Evolutionary conservation across 35 echinoderm and acorn worm species (phyloP), one percentile per base, ranked within the genome.

Genomic region (Lytechinus variegatus): DNA sequence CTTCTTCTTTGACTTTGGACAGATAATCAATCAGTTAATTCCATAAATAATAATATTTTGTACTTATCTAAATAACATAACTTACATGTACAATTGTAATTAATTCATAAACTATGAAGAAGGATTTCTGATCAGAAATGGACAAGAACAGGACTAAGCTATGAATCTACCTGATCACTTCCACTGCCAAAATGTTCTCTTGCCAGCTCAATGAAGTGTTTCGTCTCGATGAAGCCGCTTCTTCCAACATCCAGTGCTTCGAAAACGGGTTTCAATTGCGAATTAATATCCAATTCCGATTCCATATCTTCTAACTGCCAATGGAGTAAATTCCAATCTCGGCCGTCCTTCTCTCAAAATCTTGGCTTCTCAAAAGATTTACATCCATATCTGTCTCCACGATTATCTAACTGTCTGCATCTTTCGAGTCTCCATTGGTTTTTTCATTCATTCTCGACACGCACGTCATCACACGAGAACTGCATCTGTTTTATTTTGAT

Each of bases 161-260:
- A n/a, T n/a, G n/a, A n/a, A 2, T 44, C 33, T 87, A 86, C 24
- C 94, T 95, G 19, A 11, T 55, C 28, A 33, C 21, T 91, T 21
- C 55, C 88, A 61, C 53, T 19, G n/a, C 58, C 24, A 11, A 89
- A 89, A 16, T 95, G 91, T 51, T 96, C 88, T 56, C 89, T 54
- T 24, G 95, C 95, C 55, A 96, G 88, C 19, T 96, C 88, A 6
- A 86, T 53, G 79, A 96, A 96, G 33, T 87, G 66, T 27, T 96
- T 91, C 2, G 87, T 91, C 10, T 89, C 91, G 12, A 96, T 92
- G 55, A 61, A 96, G 44, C 95, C 95, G 14, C 89, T 89, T 53
- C 71, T 92, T 28, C 56, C 95, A 71, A 92, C 87, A 27, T 96
- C 95, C 16, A 96, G 95, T 86, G 95, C 95, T 71, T 96, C 95